phyloP scores from a whole-genome alignment of 2,113 vertebrate species.

The Struthio camelus region DNA sequence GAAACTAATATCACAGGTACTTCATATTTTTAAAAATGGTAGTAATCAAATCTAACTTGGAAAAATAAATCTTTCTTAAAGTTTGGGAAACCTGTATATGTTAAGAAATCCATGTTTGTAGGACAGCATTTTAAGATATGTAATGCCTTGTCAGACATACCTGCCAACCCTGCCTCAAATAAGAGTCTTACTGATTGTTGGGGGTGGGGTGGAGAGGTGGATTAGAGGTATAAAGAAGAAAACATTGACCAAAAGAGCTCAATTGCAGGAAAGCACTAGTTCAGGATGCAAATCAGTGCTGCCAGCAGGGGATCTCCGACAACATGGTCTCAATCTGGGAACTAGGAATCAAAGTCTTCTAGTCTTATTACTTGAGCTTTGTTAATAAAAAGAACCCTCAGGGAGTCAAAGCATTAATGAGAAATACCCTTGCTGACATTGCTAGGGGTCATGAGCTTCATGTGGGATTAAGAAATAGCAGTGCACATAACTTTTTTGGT shows the following conservation, averaged over 20 bases:
- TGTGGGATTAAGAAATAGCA: background rate
- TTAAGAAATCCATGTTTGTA: background rate
- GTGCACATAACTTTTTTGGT: background rate
- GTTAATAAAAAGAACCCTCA: background rate
- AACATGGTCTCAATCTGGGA: background rate
- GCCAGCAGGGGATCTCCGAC: background rate
- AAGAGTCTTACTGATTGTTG: too few species aligned
- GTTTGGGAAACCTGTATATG: background rate
- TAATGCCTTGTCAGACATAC: background rate
- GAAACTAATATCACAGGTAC: slow-evolving; percentile 74
- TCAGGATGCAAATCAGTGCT: background rate
- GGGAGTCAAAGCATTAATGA: background rate
- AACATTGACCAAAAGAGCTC: background rate
- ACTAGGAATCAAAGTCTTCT: background rate
- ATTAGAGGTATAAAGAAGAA: background rate
- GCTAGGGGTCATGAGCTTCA: background rate
- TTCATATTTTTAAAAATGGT: background rate
- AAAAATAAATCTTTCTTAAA: background rate
- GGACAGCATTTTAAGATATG: background rate
- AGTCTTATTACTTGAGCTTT: background rate
- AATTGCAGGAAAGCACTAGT: background rate
- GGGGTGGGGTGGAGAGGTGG: background rate
- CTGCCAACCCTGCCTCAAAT: background rate
- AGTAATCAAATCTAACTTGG: background rate
- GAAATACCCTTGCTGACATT: background rate